Conservation (phyloP, 2,888 invertebrate genomes). For the Chironomus tentans region DNA sequence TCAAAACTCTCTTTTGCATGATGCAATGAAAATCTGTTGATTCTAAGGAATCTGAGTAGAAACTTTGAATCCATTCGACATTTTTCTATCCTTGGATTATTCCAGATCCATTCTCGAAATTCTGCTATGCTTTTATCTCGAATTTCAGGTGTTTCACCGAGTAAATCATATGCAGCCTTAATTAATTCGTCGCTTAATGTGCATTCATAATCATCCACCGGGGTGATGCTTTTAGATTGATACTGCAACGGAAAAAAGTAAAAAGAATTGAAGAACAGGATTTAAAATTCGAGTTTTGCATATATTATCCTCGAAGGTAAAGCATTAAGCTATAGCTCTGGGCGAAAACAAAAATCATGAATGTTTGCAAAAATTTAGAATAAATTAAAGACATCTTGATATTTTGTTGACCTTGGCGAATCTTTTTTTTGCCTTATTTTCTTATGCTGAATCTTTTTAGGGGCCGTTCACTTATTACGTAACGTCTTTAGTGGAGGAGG, state of each 20-base stretch:
- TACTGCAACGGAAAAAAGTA: neutral
- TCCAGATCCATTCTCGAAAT: conserved; percentile 45
- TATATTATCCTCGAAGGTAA: no score
- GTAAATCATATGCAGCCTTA: conserved; percentile 54
- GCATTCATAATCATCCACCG: conserved; percentile 56
- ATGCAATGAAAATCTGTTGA: conserved; percentile 69
- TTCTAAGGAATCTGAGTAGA: conserved; percentile 63
- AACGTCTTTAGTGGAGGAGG: no score
- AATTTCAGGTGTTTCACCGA: conserved; percentile 62
- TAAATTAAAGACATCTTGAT: no score
- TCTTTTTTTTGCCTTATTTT: no score
- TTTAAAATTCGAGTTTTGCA: neutral
- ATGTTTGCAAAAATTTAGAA: no score
- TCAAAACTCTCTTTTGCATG: conserved; percentile 70
- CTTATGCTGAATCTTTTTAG: no score
- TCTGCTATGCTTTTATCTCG: conserved; percentile 61
- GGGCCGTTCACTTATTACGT: no score
- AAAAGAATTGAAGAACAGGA: neutral
- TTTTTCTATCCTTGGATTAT: neutral
- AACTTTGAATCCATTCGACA: conserved; percentile 50
- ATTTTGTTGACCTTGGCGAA: no score
- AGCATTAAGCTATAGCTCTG: no score
- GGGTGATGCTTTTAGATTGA: conserved; percentile 45
- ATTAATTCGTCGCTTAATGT: conserved; percentile 52
- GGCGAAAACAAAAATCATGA: no score